Percentiles rank a stretch among this genome's conserved stretches.
These are phyloP conservation scores for Halcyon malimbica DNA, from an alignment of 2,113 vertebrate genomes.

Conservation along the genomic window DNA sequence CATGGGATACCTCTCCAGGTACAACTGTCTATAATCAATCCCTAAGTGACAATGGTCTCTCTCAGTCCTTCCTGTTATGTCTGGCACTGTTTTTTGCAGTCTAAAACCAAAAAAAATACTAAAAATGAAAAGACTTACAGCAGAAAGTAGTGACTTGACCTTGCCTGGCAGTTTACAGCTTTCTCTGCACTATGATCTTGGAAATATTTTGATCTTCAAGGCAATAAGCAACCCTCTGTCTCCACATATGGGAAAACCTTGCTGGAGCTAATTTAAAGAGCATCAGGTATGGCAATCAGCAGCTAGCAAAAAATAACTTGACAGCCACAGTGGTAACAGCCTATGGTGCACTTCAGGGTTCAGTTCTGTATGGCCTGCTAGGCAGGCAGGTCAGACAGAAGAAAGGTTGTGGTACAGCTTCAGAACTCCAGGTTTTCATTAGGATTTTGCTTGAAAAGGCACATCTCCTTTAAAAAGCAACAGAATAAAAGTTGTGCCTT, in stretches of 20 bases:
- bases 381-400: background rate
- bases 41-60: background rate
- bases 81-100: background rate
- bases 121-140: background rate
- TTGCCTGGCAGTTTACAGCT: background rate
- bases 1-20: background rate
- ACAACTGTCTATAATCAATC: background rate
- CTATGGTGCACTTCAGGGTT: background rate
- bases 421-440: background rate
- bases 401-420: background rate
- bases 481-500: background rate
- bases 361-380: background rate
- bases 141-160: background rate
- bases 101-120: background rate
- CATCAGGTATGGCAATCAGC: constrained; percentile 17
- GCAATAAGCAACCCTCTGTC: background rate
- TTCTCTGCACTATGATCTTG: background rate
- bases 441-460: background rate
- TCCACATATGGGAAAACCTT: background rate
- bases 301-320: constrained; percentile 2
- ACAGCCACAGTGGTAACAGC: background rate
- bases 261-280: constrained; percentile 43
- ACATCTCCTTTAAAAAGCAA: background rate
- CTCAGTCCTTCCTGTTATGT: background rate
- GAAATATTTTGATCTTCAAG: constrained; percentile 14